Conservation (phyloP, 2,797 vertebrate genomes). For the Spatula versicolor region DNA sequence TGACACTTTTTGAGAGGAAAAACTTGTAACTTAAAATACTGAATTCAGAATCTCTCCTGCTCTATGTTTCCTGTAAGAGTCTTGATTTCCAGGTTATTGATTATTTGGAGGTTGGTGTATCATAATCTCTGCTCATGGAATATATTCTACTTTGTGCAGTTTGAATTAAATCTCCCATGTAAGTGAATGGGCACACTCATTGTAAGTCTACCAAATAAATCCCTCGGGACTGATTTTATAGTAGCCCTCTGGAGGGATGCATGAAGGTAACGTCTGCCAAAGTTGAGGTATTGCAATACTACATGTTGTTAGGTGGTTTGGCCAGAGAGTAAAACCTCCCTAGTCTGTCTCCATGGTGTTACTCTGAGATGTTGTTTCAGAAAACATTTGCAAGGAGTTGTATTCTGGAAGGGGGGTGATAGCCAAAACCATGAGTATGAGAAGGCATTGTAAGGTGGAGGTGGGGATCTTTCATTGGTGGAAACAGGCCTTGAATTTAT, state of each 20-base stretch:
- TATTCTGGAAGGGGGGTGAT: not conserved
- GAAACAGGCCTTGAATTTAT: not conserved
- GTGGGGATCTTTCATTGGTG: not conserved
- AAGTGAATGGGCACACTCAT: not conserved
- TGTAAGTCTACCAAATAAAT: not conserved
- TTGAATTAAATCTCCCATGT: not conserved
- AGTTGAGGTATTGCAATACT: not conserved
- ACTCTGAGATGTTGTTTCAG: not conserved
- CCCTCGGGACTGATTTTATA: not conserved
- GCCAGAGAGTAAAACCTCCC: not conserved
- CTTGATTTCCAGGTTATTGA: not conserved
- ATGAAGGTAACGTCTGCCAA: not conserved
- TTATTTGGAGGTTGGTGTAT: not conserved
- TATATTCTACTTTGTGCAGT: not conserved
- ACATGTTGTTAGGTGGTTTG: not conserved
- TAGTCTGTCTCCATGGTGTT: not conserved
- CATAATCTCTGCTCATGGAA: not conserved
- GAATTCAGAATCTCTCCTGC: not conserved
- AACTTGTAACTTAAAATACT: not conserved
- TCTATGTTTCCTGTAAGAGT: not conserved
- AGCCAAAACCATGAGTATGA: not conserved
- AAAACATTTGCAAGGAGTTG: not conserved
- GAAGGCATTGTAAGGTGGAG: not conserved
- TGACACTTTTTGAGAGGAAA: not conserved
- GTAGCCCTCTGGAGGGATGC: not conserved